A percentile compares a stretch with the other conserved stretches of the same genome.
Evolutionary conservation across 2,113 vertebrate species (phyloP).

Genomic region (Corythornis vintsioides): DNA sequence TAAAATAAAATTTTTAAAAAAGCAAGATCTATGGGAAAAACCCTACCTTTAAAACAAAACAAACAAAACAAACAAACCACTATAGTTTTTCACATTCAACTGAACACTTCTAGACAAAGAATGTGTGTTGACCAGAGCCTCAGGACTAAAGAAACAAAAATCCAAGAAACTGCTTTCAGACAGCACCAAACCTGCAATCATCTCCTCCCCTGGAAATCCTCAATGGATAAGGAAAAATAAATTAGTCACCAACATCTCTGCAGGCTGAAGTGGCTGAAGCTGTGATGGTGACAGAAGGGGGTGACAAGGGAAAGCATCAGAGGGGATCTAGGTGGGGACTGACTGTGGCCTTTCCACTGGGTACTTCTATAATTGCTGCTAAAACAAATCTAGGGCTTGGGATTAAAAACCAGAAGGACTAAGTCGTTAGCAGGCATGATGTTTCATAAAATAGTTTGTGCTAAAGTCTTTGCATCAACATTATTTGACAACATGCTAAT

Average conservation of each 20-base stretch:
- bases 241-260: not conserved
- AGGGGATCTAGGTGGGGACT: not conserved
- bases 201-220: not conserved
- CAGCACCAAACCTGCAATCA: not conserved
- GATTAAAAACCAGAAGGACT: not conserved
- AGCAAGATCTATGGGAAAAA: not conserved
- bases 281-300: not conserved
- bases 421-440: not conserved
- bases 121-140: not conserved
- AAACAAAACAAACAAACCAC: no score
- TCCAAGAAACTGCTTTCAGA: not conserved
- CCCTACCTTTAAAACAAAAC: no score
- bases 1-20: not conserved
- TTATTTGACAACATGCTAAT: conserved; percentile 22
- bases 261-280: not conserved
- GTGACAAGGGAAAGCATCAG: not conserved
- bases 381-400: not conserved
- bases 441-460: not conserved
- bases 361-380: not conserved
- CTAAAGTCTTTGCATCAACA: not conserved
- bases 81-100: not conserved
- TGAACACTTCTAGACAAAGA: not conserved
- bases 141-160: not conserved
- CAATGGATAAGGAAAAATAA: not conserved
- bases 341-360: not conserved